Evolutionary conservation across 2,113 vertebrate species (phyloP).

Genomic region (Toxotes jaculatrix): DNA sequence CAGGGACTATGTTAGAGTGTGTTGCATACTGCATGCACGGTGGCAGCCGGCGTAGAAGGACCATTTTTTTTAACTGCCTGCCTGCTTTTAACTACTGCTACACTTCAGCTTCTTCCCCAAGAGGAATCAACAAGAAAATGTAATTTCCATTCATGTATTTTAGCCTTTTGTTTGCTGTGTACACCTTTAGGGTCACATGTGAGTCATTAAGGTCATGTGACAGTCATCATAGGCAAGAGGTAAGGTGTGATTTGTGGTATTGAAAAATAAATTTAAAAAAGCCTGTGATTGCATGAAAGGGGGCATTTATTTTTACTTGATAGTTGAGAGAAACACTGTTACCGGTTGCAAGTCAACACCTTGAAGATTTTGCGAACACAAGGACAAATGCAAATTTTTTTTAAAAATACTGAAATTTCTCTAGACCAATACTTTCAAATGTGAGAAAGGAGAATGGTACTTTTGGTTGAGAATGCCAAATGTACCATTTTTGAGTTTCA

Average conservation of each 20-base stretch:
- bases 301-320: slow-evolving; percentile 20
- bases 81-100: slow-evolving; percentile 19
- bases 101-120: slow-evolving; percentile 2
- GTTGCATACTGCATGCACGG: slow-evolving; percentile 44
- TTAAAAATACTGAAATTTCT: background rate
- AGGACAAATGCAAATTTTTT: background rate
- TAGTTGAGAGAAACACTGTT: background rate
- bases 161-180: background rate
- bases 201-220: slow-evolving; percentile 12
- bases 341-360: background rate
- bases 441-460: no score
- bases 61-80: slow-evolving; percentile 27
- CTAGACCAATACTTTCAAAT: background rate
- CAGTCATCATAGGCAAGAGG: slow-evolving; percentile 17
- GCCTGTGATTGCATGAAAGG: slow-evolving; percentile 13
- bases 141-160: background rate
- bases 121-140: slow-evolving; percentile 14
- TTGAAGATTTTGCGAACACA: slow-evolving; percentile 2
- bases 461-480: background rate
- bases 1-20: slow-evolving; percentile 46
- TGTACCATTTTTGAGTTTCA: background rate
- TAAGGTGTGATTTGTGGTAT: slow-evolving; percentile 21
- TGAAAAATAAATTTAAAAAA: background rate
- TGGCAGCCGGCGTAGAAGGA: slow-evolving; percentile 24
- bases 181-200: slow-evolving; percentile 21